Conservation (phyloP, 2,797 vertebrate genomes). For the Siniperca scherzeri region DNA sequence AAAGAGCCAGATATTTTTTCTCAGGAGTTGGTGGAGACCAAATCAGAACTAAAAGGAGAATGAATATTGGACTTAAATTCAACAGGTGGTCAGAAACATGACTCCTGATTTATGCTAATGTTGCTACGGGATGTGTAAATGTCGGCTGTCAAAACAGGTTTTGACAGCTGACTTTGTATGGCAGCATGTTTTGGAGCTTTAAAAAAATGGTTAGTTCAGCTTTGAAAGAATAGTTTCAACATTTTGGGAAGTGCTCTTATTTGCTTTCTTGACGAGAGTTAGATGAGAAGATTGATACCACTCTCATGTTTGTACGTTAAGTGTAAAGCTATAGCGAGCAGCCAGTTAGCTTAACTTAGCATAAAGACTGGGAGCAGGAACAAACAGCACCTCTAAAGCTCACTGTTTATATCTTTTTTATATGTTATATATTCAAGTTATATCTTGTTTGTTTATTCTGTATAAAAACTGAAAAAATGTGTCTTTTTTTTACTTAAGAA, state of each 20-base stretch:
- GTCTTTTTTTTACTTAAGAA: too few relatives aligned
- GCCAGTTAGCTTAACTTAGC: neutral
- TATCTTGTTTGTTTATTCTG: too few relatives aligned
- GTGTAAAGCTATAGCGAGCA: neutral
- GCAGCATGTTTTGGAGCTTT: neutral
- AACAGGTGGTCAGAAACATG: neutral
- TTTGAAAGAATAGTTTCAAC: neutral
- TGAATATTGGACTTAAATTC: neutral
- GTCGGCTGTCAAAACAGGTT: neutral
- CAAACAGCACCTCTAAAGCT: too few relatives aligned
- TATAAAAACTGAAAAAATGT: too few relatives aligned
- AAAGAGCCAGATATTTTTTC: neutral
- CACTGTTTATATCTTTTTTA: too few relatives aligned
- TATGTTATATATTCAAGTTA: too few relatives aligned
- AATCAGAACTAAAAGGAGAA: neutral
- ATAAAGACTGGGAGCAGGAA: neutral
- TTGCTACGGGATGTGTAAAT: neutral
- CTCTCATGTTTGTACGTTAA: neutral
- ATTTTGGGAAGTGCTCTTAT: neutral
- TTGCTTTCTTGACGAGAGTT: neutral
- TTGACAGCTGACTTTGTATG: neutral
- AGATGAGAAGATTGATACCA: neutral
- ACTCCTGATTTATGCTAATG: neutral
- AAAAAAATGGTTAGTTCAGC: neutral
- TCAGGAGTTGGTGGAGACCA: neutral